Base-by-base conservation (phyloP, 2,113 vertebrate genomes). In the Cyprinodon variegatus region DNA sequence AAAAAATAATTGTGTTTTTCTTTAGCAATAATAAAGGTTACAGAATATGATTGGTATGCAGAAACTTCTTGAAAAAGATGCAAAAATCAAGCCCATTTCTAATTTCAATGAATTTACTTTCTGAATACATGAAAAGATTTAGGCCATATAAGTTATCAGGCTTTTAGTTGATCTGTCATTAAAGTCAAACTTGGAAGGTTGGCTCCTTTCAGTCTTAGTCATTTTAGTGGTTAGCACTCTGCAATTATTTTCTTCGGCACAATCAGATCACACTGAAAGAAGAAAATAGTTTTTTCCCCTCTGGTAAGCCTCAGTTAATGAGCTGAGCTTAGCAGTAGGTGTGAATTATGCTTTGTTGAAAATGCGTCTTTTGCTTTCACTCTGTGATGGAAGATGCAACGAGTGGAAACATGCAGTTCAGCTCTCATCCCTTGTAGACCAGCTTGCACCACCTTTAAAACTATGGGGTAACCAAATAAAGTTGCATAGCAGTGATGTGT, bases 221-320 rank as follows among this genome's bases (percentile, higher is more conserved):
- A 71, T 82, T 80, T 80, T 41, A 29, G 69, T 83, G 81, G 90
- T 89, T 88, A 84, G 69, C 57, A 79, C 78, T 64, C 78, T 69
- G 75, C 72, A 83, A 65, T 75, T 78, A 64, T 80, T 84, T 78
- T 68, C 68, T 50, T 69, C 70, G 29, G 70, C 74, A 70, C 82
- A 78, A 72, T 86, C 62, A 73, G 65, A 68, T 72, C 69, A 65
- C 73, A 82, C 71, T 83, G 69, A 59, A 73, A 65, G 65, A 75
- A 78, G 65, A 77, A 84, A 81, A 78, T 81, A 72, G 70, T 85
- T 83, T 84, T 57, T 89, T 81, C 79, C 79, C 72, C 82, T 90
- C 83, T 83, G 81, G 79, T 90, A 84, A 80, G 77, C 71, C 77
- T 83, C 50, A 40, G 76, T 78, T 90, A 90, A 92, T 86, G 86